Percentiles rank a stretch among this genome's conserved stretches.
Conservation (phyloP, 1,140 invertebrate species). For the Platorchestia sp. region DNA sequence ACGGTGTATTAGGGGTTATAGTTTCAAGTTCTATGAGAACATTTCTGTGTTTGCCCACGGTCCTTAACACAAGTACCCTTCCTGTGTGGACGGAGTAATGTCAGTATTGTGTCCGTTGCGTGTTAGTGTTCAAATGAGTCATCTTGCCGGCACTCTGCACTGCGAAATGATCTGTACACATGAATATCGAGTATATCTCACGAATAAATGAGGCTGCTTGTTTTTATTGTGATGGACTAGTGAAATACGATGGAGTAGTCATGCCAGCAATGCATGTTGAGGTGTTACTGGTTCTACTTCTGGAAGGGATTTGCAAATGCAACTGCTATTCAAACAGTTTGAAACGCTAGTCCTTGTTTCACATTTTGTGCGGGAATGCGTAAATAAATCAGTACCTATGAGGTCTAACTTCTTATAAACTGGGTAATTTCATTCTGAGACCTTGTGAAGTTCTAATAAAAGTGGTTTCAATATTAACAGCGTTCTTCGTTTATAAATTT, state of each 20-base stretch:
- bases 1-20: background rate
- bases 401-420: too few relatives aligned
- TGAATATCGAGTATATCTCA: background rate
- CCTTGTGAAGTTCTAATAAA: too few relatives aligned
- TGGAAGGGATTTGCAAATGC: background rate
- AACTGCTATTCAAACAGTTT: background rate
- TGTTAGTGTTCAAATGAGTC: background rate
- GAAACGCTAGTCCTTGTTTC: too few relatives aligned
- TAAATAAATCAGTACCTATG: too few relatives aligned
- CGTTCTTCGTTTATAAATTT: too few relatives aligned
- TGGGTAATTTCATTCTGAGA: too few relatives aligned
- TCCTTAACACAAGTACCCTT: background rate
- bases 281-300: background rate
- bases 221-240: background rate
- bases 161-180: background rate
- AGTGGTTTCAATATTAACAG: too few relatives aligned
- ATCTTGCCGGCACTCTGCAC: background rate
- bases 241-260: background rate
- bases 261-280: background rate
- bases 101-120: background rate
- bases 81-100: background rate
- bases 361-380: too few relatives aligned
- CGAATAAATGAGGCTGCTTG: background rate
- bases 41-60: background rate
- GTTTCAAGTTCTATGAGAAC: background rate